Evolutionary conservation across 2,113 vertebrate species (phyloP).

Genomic region (Polypterus senegalus): DNA sequence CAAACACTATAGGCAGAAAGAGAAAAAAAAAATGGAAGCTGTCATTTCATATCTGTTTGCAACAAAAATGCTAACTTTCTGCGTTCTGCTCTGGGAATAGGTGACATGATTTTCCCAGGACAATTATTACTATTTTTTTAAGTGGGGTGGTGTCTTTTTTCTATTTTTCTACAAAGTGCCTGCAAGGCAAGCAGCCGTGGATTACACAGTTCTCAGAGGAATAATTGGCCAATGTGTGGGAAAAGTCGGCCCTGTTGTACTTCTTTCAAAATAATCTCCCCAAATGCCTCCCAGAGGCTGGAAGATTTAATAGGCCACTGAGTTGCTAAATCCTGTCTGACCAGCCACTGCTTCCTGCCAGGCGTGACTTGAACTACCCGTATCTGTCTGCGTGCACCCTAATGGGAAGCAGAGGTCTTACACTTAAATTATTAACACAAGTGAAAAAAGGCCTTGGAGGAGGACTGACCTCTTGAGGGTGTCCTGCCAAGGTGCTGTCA

Average conservation of each 20-base stretch:
- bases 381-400: constrained; percentile 6
- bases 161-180: constrained; percentile 30
- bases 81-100: constrained; percentile 60
- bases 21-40: too few species aligned
- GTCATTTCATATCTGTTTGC: constrained; percentile 42
- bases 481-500: too few species aligned
- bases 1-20: too few species aligned
- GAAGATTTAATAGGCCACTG: constrained; percentile 40
- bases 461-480: too few species aligned
- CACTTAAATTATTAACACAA: too few species aligned
- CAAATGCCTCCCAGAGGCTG: constrained; percentile 41
- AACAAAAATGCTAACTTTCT: constrained; percentile 84
- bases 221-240: constrained; percentile 53
- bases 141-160: constrained; percentile 19
- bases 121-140: constrained; percentile 56
- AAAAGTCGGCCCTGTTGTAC: constrained; percentile 49
- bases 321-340: constrained; percentile 37
- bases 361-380: constrained; percentile 26
- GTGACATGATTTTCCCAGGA: constrained; percentile 83
- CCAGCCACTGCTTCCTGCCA: constrained; percentile 29
- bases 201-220: constrained; percentile 57
- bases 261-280: constrained; percentile 46
- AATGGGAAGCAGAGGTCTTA: not conserved
- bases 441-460: too few species aligned
- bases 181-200: constrained; percentile 42